Conservation (phyloP, 2,113 vertebrate genomes). For the Nothobranchius furzeri region DNA sequence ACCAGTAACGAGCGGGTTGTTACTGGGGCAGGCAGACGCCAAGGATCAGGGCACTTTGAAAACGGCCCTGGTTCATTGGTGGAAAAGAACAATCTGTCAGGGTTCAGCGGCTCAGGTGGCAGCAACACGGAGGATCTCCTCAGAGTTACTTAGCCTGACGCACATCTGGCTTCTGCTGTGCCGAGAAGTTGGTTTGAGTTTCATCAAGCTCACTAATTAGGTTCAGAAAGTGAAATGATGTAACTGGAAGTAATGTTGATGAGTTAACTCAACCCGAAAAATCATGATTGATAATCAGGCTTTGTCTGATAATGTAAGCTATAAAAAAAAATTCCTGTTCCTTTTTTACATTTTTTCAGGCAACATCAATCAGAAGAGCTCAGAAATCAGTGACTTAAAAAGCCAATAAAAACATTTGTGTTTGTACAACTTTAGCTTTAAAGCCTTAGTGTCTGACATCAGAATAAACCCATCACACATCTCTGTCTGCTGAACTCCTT, state of each 20-base stretch:
- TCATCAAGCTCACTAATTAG: slow-evolving; percentile 9
- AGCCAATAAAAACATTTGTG: neutral
- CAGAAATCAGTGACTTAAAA: no score
- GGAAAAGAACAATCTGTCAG: slow-evolving; percentile 32
- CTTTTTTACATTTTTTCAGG: neutral
- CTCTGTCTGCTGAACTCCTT: neutral
- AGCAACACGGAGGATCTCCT: neutral
- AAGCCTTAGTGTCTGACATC: no score
- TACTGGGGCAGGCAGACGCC: slow-evolving; percentile 19
- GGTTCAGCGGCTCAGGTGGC: slow-evolving; percentile 19
- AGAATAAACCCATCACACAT: no score
- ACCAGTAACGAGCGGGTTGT: slow-evolving; percentile 40
- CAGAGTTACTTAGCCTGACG: slow-evolving; percentile 1
- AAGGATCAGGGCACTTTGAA: slow-evolving; percentile 30
- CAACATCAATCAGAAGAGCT: neutral
- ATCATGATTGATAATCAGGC: neutral
- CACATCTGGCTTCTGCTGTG: slow-evolving; percentile 8
- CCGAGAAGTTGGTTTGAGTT: slow-evolving; percentile 2
- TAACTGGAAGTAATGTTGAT: neutral
- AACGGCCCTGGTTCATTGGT: slow-evolving; percentile 21
- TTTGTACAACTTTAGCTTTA: no score
- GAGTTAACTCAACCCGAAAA: neutral
- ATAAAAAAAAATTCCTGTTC: neutral
- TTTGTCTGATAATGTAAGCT: neutral
- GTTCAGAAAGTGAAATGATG: neutral